Evolutionary conservation across 2,888 invertebrate species (phyloP).

Genomic region (Pachliopta kotzebuea): DNA sequence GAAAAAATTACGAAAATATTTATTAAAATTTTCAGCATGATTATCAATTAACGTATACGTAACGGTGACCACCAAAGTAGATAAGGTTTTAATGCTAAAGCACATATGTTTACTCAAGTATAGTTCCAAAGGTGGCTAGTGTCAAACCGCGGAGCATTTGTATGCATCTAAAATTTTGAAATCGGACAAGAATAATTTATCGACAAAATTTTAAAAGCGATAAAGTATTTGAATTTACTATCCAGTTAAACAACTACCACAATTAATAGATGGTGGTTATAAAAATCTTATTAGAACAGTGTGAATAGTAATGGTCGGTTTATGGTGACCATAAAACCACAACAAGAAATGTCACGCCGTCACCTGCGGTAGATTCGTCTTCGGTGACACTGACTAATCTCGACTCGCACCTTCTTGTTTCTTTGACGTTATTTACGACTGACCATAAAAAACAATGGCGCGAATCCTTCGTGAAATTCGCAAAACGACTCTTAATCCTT

Average conservation of each 20-base stretch:
- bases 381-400: slow-evolving; percentile 41
- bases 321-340: slow-evolving; percentile 61
- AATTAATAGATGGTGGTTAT: slow-evolving; percentile 62
- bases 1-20: too few species aligned
- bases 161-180: slow-evolving; percentile 28
- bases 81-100: slow-evolving; percentile 5
- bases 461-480: slow-evolving; percentile 8
- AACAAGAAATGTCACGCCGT: slow-evolving; percentile 58
- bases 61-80: slow-evolving; percentile 35
- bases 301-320: slow-evolving; percentile 66
- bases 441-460: slow-evolving; percentile 7
- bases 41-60: neutral
- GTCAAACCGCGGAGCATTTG: slow-evolving; percentile 15
- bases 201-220: slow-evolving; percentile 38
- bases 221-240: slow-evolving; percentile 57
- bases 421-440: slow-evolving; percentile 7
- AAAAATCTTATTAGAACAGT: slow-evolving; percentile 67
- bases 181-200: slow-evolving; percentile 45
- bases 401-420: slow-evolving; percentile 38
- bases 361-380: slow-evolving; percentile 46
- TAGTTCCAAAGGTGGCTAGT: slow-evolving; percentile 22
- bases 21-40: too few species aligned
- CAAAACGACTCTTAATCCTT: slow-evolving; percentile 4
- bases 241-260: slow-evolving; percentile 57
- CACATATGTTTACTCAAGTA: slow-evolving; percentile 19